These are phyloP conservation scores for Isurus oxyrinchus DNA, from an alignment of 2,113 vertebrate species.

Conservation along the genomic window DNA sequence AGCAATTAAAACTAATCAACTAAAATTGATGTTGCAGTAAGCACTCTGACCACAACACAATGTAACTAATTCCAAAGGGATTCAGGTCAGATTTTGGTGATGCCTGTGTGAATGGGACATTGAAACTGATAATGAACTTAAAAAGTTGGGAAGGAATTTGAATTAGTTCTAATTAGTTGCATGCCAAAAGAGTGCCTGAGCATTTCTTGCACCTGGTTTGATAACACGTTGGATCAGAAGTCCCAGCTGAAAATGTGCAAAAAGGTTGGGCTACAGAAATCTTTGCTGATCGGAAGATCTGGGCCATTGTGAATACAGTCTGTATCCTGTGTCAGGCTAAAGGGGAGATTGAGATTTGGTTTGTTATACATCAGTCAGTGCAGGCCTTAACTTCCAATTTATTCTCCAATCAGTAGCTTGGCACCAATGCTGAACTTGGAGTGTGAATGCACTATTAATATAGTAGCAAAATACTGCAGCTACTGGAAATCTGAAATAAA, in stretches of 20 bases:
- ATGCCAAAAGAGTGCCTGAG: background rate
- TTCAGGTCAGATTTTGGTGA: background rate
- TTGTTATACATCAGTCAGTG: background rate
- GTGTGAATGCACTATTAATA: background rate
- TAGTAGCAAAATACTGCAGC: too few relatives aligned
- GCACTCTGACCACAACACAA: background rate
- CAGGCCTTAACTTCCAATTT: background rate
- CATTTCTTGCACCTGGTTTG: background rate
- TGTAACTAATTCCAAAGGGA: background rate
- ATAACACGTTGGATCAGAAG: background rate
- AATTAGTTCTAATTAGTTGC: background rate
- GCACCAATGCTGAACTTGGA: background rate
- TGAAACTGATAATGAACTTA: background rate
- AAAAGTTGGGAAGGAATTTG: background rate
- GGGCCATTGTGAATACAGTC: too few relatives aligned
- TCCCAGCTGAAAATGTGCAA: too few relatives aligned
- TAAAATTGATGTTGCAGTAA: background rate
- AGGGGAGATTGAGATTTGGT: background rate
- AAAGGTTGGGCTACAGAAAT: too few relatives aligned
- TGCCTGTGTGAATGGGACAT: background rate
- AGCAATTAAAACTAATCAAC: background rate
- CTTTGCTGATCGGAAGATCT: too few relatives aligned
- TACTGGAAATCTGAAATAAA: too few relatives aligned
- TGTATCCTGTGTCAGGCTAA: background rate
- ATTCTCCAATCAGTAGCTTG: background rate